Evolutionary conservation across 2,888 invertebrate genomes (phyloP).

Genomic region (Chrysopilus asiliformis): DNA sequence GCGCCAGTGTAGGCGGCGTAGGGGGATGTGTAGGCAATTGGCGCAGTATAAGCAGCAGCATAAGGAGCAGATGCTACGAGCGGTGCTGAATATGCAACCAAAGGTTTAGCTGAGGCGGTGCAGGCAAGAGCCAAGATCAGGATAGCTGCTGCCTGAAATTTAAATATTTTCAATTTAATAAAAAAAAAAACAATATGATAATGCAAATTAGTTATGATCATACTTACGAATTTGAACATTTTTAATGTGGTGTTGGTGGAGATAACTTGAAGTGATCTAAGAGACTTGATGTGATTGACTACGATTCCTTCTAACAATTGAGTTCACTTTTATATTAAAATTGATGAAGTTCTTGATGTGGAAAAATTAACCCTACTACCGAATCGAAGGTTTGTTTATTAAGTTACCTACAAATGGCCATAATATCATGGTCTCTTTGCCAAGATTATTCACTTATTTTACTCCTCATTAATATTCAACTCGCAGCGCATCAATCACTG

Average conservation of each 20-base stretch:
- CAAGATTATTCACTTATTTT: too few species aligned
- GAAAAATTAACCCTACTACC: too few species aligned
- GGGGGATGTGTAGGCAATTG: conserved; percentile 17
- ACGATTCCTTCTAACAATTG: not conserved
- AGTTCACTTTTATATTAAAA: too few species aligned
- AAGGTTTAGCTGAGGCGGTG: conserved; percentile 17
- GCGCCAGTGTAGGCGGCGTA: conserved; percentile 19
- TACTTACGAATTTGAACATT: conserved; percentile 4
- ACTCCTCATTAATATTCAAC: too few species aligned
- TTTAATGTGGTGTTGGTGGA: too few species aligned
- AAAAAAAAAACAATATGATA: not conserved
- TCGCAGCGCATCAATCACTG: too few species aligned
- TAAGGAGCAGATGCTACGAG: conserved; percentile 6
- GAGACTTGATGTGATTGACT: not conserved
- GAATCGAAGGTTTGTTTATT: too few species aligned
- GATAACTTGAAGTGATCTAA: not conserved
- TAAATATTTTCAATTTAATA: not conserved
- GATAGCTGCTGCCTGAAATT: not conserved
- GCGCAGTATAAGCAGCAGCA: conserved; percentile 18
- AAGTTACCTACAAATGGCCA: too few species aligned
- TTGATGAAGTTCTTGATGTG: too few species aligned
- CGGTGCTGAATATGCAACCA: conserved; percentile 5
- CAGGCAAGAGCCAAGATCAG: not conserved
- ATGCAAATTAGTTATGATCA: not conserved
- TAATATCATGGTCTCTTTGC: too few species aligned